Evolutionary conservation across 1,140 invertebrate genomes (phyloP).

Genomic region (Tribolium madens): DNA sequence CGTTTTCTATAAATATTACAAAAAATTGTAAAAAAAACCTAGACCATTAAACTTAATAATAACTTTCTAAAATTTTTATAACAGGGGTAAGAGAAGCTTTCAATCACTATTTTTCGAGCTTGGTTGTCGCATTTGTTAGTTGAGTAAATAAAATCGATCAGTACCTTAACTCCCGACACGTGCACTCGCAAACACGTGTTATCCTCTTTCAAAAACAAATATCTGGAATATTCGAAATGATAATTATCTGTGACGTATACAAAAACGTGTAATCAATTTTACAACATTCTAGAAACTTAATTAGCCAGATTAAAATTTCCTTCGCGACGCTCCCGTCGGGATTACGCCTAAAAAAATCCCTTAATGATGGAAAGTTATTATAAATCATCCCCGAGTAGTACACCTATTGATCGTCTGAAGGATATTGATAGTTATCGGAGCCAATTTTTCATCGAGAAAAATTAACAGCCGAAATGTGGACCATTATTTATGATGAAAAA

Average conservation of each 20-base stretch:
- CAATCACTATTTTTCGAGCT: neutral
- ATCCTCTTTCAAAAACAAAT: neutral
- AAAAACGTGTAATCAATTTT: neutral
- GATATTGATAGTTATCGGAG: slow-evolving; percentile 45
- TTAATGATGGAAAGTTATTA: slow-evolving; percentile 46
- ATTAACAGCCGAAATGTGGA: slow-evolving; percentile 50
- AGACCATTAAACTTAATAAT: too few relatives aligned
- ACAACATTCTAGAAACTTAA: neutral
- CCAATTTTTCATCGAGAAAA: slow-evolving; percentile 53
- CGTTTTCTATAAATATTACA: too few relatives aligned
- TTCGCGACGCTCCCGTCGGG: neutral
- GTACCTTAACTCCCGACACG: neutral
- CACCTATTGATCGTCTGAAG: slow-evolving; percentile 41
- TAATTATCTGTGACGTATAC: neutral
- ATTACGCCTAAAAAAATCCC: slow-evolving; percentile 17
- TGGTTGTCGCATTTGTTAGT: neutral
- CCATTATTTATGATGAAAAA: slow-evolving; percentile 54
- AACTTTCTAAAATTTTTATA: too few relatives aligned
- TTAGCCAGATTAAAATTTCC: neutral
- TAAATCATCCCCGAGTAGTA: slow-evolving; percentile 46
- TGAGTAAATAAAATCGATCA: neutral
- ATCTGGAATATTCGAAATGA: neutral
- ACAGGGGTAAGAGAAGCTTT: neutral
- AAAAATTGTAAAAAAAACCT: too few relatives aligned
- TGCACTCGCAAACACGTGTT: neutral